Evolutionary conservation across 2,797 vertebrate genomes (phyloP), one percentile per base, ranked within the genome.

Genomic region (Pangasius larnaudii): DNA sequence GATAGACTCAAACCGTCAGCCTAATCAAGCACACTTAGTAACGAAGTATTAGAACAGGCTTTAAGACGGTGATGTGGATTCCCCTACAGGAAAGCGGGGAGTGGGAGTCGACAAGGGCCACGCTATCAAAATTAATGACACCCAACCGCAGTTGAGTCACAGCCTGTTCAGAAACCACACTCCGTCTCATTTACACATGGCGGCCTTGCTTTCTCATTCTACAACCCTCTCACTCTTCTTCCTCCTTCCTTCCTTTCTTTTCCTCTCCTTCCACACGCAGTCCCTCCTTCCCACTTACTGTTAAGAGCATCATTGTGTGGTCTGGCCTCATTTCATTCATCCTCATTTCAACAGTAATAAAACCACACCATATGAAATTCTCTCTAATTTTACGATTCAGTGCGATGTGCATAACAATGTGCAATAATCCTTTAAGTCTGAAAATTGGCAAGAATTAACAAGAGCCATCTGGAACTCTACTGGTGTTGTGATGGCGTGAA

Each of bases 101-200:
- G 85, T 86, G 85, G 22, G 11, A 30, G 77, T 69, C 16, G 53
- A 85, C 69, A 59, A 85, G 75, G 85, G 30, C 85, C 49, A 63
- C 8, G 4, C 75, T 51, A 39, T 67, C 61, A 39, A 79, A 79
- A 79, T 78, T 80, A 86, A 86, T 80, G 77, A 80, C 77, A 22
- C 63, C 33, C 84, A 56, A 79, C 39, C 51, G 63, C 85, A 65
- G 46, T 42, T 53, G 53, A 58, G 67, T 85, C 84, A 74, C 53
- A 85, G 51, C 53, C 84, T 72, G 19, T 39, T 59, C 69, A n/a
- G 24, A 85, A 58, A n/a, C 4, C 84, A 36, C 3, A 0, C 33
- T 46, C 84, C 0, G 24, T 36, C 53, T 85, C 84, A 46, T 85
- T 85, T 85, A 74, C 14, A 85, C 51, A 61, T n/a, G 69, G 69